phyloP scores from a whole-genome alignment of 2,113 vertebrate genomes.

The Ivindomyrus marchei region DNA sequence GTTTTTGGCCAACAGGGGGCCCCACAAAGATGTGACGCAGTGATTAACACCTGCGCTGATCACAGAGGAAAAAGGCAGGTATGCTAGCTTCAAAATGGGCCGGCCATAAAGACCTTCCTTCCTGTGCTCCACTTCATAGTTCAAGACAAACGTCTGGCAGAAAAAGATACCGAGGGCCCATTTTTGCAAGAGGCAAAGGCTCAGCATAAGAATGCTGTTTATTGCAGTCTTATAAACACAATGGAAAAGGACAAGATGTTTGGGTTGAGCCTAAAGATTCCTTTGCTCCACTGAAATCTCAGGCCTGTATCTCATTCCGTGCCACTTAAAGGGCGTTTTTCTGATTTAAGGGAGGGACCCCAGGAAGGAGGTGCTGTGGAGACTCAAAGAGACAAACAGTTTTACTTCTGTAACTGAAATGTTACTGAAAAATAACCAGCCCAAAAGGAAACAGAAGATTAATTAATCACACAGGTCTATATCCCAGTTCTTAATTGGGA shows the following conservation, averaged over 20 bases:
- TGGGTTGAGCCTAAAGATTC: neutral
- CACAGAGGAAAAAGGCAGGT: neutral
- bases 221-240: slow-evolving; percentile 6
- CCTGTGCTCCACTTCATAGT: neutral
- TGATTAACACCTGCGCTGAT: neutral
- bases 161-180: neutral
- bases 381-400: neutral
- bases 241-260: neutral
- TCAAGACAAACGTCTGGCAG: neutral
- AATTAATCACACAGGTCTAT: neutral
- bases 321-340: neutral
- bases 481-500: neutral
- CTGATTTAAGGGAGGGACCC: neutral
- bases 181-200: neutral
- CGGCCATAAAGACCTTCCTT: neutral
- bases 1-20: neutral
- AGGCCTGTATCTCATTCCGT: neutral
- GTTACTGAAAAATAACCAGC: neutral
- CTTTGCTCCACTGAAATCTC: neutral
- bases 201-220: slow-evolving; percentile 4
- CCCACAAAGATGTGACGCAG: neutral
- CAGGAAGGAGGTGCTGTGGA: neutral
- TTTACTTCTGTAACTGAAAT: neutral
- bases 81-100: neutral
- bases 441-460: neutral